Evolutionary conservation across 2,888 invertebrate species (phyloP), one percentile per base, ranked within the genome.

Genomic region (Agrilus cyanescens): DNA sequence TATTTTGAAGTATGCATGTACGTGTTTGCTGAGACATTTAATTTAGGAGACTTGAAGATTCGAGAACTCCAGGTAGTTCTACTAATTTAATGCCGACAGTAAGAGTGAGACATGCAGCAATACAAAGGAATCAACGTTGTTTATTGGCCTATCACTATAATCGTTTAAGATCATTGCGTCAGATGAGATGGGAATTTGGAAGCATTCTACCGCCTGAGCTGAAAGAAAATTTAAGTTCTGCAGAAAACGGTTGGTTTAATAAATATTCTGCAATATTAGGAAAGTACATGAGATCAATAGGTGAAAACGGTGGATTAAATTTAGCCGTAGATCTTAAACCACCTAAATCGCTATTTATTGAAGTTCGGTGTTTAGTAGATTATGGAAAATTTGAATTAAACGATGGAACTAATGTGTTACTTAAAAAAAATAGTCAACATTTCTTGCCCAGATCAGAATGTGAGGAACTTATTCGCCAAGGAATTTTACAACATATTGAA

Each of bases 121-220:
- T 95, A 13, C 85, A 88, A 62, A 74, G 95, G 33, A 91, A 95
- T 60, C 84, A 91, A 60, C 76, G 96, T 30, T 96, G 95, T 59
- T 70, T 96, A 1, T 68, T 94, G 1, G 80, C 87, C 0, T 89
- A 89, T 57, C 69, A 88, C 40, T 84, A 86, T 62, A 86, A 85
- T 56, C 73, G 97, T 50, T 71, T 95, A 62, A 74, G 76, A 51
- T 78, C 82, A 57, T 77, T 97, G 15, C 78, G 85, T 53, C 80
- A 85, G n/a, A 75, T 93, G 65, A 74, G 97, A 37, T 97, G 97
- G 97, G 88, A 94, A 58, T 88, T 94, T 62, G 97, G 97, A 1
- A 86, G 91, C 31, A 83, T 93, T 37, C 65, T 97, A 41, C 95
- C 96, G 0, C 65, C 77, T 0, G 91, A 94, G 60, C 80, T 95